phyloP scores from a whole-genome alignment of 2,113 vertebrate species.

The Oncorhynchus gorbuscha region DNA sequence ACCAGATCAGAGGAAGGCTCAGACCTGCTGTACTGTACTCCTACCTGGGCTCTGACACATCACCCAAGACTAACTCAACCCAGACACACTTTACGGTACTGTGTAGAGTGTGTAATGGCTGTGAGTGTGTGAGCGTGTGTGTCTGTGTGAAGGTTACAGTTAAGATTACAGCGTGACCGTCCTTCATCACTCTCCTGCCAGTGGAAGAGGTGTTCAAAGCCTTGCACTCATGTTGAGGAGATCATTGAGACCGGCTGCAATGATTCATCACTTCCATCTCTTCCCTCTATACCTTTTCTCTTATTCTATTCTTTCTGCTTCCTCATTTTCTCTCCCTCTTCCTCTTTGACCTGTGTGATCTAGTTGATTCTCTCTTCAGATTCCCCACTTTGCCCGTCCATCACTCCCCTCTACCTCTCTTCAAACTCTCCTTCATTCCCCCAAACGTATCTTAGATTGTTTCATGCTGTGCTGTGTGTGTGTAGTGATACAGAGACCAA shows the following conservation, averaged over 20 bases:
- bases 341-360: neutral
- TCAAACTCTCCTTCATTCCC: neutral
- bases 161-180: neutral
- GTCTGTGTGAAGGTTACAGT: neutral
- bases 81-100: no score
- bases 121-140: neutral
- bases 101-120: no score
- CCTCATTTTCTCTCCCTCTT: neutral
- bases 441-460: no score
- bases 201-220: neutral
- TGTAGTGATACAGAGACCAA: no score
- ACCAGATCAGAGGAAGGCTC: no score
- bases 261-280: neutral
- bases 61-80: no score
- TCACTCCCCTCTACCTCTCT: no score
- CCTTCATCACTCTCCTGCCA: slow-evolving; percentile 1
- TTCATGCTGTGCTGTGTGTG: no score
- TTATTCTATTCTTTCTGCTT: neutral
- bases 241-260: neutral
- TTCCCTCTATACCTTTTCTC: neutral
- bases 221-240: neutral
- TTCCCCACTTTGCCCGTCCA: neutral
- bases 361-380: neutral
- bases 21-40: neutral
- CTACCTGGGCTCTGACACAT: no score